Base-by-base conservation (phyloP, 2,888 invertebrate species). In the Ellobium chinense region DNA sequence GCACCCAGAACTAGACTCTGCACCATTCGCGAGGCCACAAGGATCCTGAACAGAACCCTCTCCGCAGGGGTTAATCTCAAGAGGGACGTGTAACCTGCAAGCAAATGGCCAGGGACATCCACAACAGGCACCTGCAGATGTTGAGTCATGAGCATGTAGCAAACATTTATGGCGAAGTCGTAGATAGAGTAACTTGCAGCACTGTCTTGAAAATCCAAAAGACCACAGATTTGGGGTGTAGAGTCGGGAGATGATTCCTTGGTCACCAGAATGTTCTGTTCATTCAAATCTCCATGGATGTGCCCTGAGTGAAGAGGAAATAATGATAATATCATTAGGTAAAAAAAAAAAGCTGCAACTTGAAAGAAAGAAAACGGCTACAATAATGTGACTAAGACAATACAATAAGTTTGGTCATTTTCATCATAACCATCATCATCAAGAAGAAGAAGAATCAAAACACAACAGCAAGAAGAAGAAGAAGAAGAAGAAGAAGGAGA, bases 241-340 rank as follows among this genome's bases (percentile, higher is more conserved):
- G 93, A 93, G 87, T 86, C 12, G 91, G 65, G 27, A 1, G 65
- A 36, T 89, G 68, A 29, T 34, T 54, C 24, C 1, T 29, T 56
- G 9, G 92, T 60, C 31, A 96, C 95, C 5, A 98, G 91, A 7
- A 98, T 95, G 93, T 98, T 98, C 92, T 97, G 96, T 89, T 98
- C 97, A 91, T 98, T 98, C 81, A 96, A 94, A 91, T 98, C 98
- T 0, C 97, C 98, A 91, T 98, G 98, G 83, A 98, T 96, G 9
- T 96, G 84, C 89, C 94, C 94, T 94, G 83, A 1, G 29, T 63
- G 18, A 12, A 12, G 46, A 18, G 46, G 46, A 18, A 46, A 46
- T 12, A 46, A 46, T n/a, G n/a, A n/a, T n/a, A n/a, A n/a, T n/a
- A n/a, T n/a, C n/a, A n/a, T n/a, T n/a, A n/a, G n/a, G n/a, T n/a